Evolutionary conservation across 2,797 vertebrate genomes (phyloP).

Genomic region (Amblyraja radiata): DNA sequence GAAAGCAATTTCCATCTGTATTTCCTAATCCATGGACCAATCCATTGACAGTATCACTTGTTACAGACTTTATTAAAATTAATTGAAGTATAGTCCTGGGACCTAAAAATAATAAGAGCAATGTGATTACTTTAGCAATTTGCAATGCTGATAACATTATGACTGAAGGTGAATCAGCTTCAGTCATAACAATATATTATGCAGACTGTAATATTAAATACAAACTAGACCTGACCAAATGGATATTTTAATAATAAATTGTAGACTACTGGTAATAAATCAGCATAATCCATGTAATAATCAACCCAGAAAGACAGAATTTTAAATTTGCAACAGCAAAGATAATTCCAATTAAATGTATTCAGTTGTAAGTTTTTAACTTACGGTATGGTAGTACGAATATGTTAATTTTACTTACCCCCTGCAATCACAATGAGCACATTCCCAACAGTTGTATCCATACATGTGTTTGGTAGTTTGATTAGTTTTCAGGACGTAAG

Average conservation of each 20-base stretch:
- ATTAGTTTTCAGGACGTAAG: not conserved
- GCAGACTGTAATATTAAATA: not conserved
- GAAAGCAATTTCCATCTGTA: not conserved
- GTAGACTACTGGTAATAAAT: not conserved
- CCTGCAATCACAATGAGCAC: not conserved
- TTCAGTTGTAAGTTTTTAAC: not conserved
- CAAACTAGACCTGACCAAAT: not conserved
- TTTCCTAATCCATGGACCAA: not conserved
- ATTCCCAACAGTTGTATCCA: not conserved
- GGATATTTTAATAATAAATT: not conserved
- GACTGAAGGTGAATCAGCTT: constrained; percentile 6
- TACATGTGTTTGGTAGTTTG: not conserved
- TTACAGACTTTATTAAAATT: constrained; percentile 12
- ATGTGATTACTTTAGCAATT: not conserved
- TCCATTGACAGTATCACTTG: not conserved
- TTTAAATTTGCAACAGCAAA: not conserved
- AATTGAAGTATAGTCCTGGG: not conserved
- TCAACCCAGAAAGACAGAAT: no score
- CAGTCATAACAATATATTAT: not conserved
- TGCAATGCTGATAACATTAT: not conserved
- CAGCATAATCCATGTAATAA: not conserved
- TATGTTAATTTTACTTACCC: not conserved
- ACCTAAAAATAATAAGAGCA: not conserved
- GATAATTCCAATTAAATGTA: not conserved
- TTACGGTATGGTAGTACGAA: not conserved